Base-by-base conservation (phyloP, 2,888 invertebrate genomes). In the Scaptomyza polygonia region DNA sequence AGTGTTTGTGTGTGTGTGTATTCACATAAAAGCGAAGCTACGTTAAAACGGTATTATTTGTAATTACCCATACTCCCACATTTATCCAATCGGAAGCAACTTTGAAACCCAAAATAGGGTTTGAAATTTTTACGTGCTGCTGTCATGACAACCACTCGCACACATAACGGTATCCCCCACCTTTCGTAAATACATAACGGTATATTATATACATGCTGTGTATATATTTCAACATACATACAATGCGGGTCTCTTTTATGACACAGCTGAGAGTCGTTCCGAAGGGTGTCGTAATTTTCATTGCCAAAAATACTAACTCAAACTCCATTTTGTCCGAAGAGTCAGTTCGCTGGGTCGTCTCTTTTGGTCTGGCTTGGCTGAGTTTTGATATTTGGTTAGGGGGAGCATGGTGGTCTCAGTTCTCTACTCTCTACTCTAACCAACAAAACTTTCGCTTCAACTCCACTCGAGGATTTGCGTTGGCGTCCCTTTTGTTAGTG, bases 11-110 rank as follows among this genome's bases (percentile, higher is more conserved):
- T 16, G 1, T 36, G 2, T 42, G 8, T 61, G 2, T 9, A 4
- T 51, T 18, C 27, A n/a, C 9, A 27, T 55, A 56, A 58, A 67
- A 62, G 57, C 53, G 49, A 21, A 32, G 61, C 55, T 16, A 16
- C 42, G 61, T 45, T 57, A 45, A 39, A 39, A 27, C 29, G 75
- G 77, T 70, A 88, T 80, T 83, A 79, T 89, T 89, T 89, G 88
- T 81, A 89, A 89, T 89, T 89, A 83, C 89, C 72, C 90, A 90
- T 81, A 80, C 89, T 78, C 80, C 79, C 75, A 70, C 71, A 74
- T 73, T 72, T 79, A 84, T 83, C 90, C 89, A 90, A 89, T 89
- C 88, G 89, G 80, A 89, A 89, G 84, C 89, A 73, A 85, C 90
- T 90, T 89, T 86, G 74, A 86, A 89, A 88, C 89, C 90, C 78